Percentiles rank a stretch among this genome's conserved stretches.
Conservation (phyloP, 1,140 invertebrate species). For the Yoshiicerus persimilis region DNA sequence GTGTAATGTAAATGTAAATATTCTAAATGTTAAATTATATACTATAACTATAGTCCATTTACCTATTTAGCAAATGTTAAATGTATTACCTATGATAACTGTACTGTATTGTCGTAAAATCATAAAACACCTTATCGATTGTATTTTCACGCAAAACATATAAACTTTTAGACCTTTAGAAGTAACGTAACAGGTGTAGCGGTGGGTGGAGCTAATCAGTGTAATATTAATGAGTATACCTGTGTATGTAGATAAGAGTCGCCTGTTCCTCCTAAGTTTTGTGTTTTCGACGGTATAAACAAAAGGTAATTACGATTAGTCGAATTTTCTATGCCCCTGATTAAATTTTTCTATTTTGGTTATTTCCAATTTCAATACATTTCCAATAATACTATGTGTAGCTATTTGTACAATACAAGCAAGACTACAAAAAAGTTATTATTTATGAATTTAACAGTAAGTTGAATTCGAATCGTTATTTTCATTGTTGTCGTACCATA, state of each 20-base stretch:
- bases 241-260: not conserved
- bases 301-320: not conserved
- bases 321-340: not conserved
- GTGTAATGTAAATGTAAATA: too few relatives aligned
- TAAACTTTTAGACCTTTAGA: not conserved
- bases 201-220: not conserved
- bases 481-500: not conserved
- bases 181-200: not conserved
- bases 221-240: not conserved
- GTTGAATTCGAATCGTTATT: not conserved
- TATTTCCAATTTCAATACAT: not conserved
- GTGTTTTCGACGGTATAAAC: not conserved
- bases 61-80: not conserved
- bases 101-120: not conserved
- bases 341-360: conserved; percentile 8
- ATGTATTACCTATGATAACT: not conserved
- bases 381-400: not conserved
- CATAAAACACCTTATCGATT: not conserved
- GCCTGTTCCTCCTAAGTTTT: not conserved
- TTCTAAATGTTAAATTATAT: not conserved
- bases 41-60: not conserved
- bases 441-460: not conserved
- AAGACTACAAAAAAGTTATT: not conserved
- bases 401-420: not conserved
- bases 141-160: not conserved